Evolutionary conservation across 30 jellyfish, hydroid and myxozoan species (phyloP), one percentile per base, ranked within the genome.

Genomic region (Chrysaora quinquecirrha): DNA sequence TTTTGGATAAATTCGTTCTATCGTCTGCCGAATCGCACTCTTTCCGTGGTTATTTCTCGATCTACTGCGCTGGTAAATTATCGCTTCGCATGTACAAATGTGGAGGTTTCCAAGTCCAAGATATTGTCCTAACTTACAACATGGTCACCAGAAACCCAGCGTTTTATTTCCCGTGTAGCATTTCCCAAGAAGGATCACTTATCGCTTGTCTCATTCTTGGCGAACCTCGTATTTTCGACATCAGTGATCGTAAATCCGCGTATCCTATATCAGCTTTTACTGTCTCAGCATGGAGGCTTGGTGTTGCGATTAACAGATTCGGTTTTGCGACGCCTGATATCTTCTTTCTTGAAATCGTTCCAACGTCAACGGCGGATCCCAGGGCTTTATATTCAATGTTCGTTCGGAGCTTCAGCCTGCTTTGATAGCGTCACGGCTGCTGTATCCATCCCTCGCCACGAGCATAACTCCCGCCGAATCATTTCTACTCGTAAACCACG

Each of bases 401-500:
- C 80, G 97, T 0, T 81, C 97, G 6, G 97, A 95, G 71, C 89
- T 95, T 24, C 99, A 95, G 63, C 99, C 99, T 18, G 97, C 99
- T n/a, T 74, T 95, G 22, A 95, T 95, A 14, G 97, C 99, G 3
- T 95, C 99, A 16, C 82, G 98, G 71, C 92, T 95, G 21, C 73
- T 95, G 48, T 95, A 89, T 49, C 99, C 99, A 1, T 88, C 99
- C 9, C 95, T 95, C 7, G 99, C 99, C 16, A 95, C 99, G 47
- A 89, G 98, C 67, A 95, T 95, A 30, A 95, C 99, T 21, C 99
- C 99, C 19, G 97, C 99, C 1, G 99, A 95, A 63, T 95, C 99
- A 18, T 95, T 83, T 60, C 93, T 95, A 9, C 84, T 95, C 54
- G 99, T 95, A 35, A 95, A 95, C 58, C 99, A 95, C 58, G 88